Conservation (phyloP, 2,888 invertebrate species). For the Nezara viridula region DNA sequence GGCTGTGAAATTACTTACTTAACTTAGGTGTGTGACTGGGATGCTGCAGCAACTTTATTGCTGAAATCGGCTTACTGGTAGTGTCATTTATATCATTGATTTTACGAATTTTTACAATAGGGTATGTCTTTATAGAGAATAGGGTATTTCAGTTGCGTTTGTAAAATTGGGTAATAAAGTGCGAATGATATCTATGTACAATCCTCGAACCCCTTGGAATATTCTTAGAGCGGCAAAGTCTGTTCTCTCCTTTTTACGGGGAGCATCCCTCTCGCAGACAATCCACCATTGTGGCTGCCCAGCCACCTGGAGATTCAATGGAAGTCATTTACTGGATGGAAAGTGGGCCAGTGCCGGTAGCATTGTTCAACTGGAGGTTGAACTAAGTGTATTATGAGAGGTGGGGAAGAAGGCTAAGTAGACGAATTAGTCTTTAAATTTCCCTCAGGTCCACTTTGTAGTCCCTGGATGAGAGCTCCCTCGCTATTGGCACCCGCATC, state of each 20-base stretch:
- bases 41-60: too few relatives aligned
- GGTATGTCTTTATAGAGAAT: too few relatives aligned
- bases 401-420: conserved; percentile 51
- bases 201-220: too few relatives aligned
- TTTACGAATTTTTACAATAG: too few relatives aligned
- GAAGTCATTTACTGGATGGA: conserved; percentile 11
- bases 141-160: too few relatives aligned
- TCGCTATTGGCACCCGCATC: conserved; percentile 27
- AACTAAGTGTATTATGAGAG: conserved; percentile 43
- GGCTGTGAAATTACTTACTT: too few relatives aligned
- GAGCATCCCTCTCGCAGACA: too few relatives aligned
- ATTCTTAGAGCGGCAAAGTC: background rate
- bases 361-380: conserved; percentile 3
- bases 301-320: background rate
- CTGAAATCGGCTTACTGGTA: too few relatives aligned
- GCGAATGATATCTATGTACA: too few relatives aligned
- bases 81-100: too few relatives aligned
- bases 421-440: conserved; percentile 59
- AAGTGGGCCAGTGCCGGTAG: background rate
- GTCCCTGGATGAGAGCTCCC: conserved; percentile 15
- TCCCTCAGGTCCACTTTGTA: conserved; percentile 58
- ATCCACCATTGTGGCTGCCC: background rate
- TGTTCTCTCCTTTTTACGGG: background rate
- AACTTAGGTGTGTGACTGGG: too few relatives aligned
- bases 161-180: too few relatives aligned